Base-by-base conservation (phyloP, 2,797 vertebrate genomes). In the Enteromius unitaeniatus region DNA sequence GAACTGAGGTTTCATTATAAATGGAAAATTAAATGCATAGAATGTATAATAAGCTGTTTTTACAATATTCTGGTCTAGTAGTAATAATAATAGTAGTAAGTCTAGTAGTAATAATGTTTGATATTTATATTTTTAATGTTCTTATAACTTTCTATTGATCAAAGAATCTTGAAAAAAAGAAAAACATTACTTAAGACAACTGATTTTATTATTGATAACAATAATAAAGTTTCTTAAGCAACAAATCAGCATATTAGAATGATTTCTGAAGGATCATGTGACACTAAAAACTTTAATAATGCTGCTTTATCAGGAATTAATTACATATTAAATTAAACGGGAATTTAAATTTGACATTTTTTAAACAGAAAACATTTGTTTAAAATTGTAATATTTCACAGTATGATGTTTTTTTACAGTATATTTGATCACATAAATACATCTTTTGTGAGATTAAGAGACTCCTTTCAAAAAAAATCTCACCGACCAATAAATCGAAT, bases 191-290 rank as follows among this genome's bases (percentile, higher is more conserved):
- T 21, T 40, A 23, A 37, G 11, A 23, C 21, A 26, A 26, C 6
- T 17, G 40, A 8, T 70, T 70, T 47, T 8, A 47, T 49, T 8
- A 4, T 28, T 26, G 40, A 45, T 72, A 28, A 72, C 10, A 72
- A 28, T 72, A 49, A 49, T 8, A 49, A 51, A 49, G 5, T 2
- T 51, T 73, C 3, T 51, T 72, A 19, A 73, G 26, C 70, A 72
- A 15, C 42, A 28, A 72, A 31, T 73, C 8, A 10, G 15, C 15
- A 72, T 72, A 3, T 73, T 2, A 45, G 3, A 73, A 49, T 49
- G 7, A 73, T 49, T 73, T 73, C 17, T 73, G 4, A 31, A 73
- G 9, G 70, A 51, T 53, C 47, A 11, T 73, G 45, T 73, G 40
- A 23, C 13, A 70, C 68, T 45, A 21, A 69, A 23, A n/a, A 70